Conservation (phyloP, 2,888 invertebrate species). For the Polydrusus tereticollis region DNA sequence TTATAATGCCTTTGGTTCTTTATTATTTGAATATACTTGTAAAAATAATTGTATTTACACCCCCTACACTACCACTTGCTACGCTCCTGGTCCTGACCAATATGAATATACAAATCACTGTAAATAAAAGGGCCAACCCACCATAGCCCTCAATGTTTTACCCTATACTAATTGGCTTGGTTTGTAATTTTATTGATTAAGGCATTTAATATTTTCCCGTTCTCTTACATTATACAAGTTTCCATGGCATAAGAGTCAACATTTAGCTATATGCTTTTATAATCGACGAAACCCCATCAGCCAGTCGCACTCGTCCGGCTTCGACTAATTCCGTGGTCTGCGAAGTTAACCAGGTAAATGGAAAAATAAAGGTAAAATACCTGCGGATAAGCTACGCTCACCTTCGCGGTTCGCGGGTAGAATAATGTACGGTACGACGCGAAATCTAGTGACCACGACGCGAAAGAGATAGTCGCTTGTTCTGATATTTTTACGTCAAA, state of each 20-base stretch:
- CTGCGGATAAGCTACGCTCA: slow-evolving; percentile 30
- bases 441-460: slow-evolving; percentile 29
- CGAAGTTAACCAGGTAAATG: slow-evolving; percentile 32
- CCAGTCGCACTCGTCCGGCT: slow-evolving; percentile 23
- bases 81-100: neutral
- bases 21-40: too few species aligned
- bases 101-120: neutral
- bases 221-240: too few species aligned
- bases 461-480: slow-evolving; percentile 26
- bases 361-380: slow-evolving; percentile 45
- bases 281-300: slow-evolving; percentile 2
- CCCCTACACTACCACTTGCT: too few species aligned
- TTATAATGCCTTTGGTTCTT: too few species aligned
- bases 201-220: neutral
- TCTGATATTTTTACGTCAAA: slow-evolving; percentile 22
- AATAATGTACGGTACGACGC: slow-evolving; percentile 26
- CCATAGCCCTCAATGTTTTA: neutral
- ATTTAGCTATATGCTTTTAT: neutral
- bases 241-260: slow-evolving; percentile 11
- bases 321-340: slow-evolving; percentile 33
- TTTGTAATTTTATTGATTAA: slow-evolving; percentile 37
- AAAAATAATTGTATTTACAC: too few species aligned
- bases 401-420: slow-evolving; percentile 40
- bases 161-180: slow-evolving; percentile 32
- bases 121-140: neutral